Conservation (phyloP, 2,797 vertebrate genomes). For the Clarias platycephalus region DNA sequence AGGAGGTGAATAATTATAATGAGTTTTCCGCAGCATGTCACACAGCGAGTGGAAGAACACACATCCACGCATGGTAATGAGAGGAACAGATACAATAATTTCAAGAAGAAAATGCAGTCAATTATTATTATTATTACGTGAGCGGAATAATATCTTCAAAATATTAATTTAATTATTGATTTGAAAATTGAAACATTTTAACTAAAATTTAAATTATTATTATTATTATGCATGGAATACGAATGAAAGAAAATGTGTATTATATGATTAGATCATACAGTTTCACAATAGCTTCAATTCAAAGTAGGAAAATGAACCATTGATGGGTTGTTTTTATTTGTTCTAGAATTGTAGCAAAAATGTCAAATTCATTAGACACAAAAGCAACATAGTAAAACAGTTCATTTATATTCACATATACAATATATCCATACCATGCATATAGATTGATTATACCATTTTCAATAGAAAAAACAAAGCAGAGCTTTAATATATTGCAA, state of each 20-base stretch:
- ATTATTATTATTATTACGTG: not conserved
- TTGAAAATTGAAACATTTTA: not conserved
- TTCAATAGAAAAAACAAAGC: not conserved
- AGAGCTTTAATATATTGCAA: not conserved
- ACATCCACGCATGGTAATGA: slow-evolving; percentile 6
- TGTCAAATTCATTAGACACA: not conserved
- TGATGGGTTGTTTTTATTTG: not conserved
- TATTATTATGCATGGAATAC: not conserved
- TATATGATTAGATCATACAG: not conserved
- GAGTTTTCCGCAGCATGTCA: slow-evolving; percentile 23
- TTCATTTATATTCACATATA: not conserved
- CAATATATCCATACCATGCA: not conserved
- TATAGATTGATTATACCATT: not conserved
- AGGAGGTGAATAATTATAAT: slow-evolving; percentile 23
- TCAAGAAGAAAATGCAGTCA: not conserved
- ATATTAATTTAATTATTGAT: not conserved
- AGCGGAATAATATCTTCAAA: not conserved
- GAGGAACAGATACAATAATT: slow-evolving; percentile 13
- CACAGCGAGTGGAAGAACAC: not conserved
- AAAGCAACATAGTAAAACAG: not conserved
- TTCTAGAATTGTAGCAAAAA: not conserved
- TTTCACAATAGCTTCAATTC: not conserved
- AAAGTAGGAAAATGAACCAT: not conserved
- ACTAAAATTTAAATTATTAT: not conserved
- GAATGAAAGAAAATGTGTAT: not conserved